Evolutionary conservation across 2,888 invertebrate species (phyloP).

Genomic region (Chydorus sphaericus): DNA sequence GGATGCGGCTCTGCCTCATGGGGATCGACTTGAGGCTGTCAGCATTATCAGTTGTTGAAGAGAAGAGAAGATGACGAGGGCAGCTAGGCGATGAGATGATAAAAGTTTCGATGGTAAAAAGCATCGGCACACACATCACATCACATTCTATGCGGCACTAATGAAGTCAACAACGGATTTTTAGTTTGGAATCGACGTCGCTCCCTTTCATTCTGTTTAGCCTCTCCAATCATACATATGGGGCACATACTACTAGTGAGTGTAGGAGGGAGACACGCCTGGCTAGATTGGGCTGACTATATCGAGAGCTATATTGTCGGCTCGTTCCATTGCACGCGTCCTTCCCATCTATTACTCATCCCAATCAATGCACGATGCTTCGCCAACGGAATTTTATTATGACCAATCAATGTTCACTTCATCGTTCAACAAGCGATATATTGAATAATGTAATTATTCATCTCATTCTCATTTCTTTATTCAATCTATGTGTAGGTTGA

Average conservation of each 20-base stretch:
- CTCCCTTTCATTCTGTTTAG: slow-evolving; percentile 2
- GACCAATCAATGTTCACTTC: slow-evolving; percentile 12
- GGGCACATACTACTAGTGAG: too few relatives aligned
- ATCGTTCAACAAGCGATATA: slow-evolving; percentile 4
- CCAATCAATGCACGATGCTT: not conserved
- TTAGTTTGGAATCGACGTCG: slow-evolving; percentile 6
- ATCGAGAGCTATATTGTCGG: not conserved
- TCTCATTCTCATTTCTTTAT: not conserved
- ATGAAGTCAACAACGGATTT: slow-evolving; percentile 12
- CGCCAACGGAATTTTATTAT: slow-evolving; percentile 4
- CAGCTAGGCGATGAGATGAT: slow-evolving; percentile 2
- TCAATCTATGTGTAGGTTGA: slow-evolving; percentile 5
- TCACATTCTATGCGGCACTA: slow-evolving; percentile 10
- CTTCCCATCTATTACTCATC: not conserved
- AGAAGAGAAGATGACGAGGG: too few relatives aligned
- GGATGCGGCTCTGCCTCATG: slow-evolving; percentile 4
- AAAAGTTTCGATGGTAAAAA: slow-evolving; percentile 1
- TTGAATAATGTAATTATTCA: not conserved
- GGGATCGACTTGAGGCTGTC: slow-evolving; percentile 6
- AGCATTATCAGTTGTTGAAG: too few relatives aligned
- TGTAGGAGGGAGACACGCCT: too few relatives aligned
- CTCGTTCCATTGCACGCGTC: not conserved
- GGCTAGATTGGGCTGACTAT: not conserved
- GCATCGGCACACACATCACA: not conserved
- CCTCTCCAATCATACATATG: not conserved